Evolutionary conservation across 2,888 invertebrate species (phyloP).

Genomic region (Phyllotreta striolata): DNA sequence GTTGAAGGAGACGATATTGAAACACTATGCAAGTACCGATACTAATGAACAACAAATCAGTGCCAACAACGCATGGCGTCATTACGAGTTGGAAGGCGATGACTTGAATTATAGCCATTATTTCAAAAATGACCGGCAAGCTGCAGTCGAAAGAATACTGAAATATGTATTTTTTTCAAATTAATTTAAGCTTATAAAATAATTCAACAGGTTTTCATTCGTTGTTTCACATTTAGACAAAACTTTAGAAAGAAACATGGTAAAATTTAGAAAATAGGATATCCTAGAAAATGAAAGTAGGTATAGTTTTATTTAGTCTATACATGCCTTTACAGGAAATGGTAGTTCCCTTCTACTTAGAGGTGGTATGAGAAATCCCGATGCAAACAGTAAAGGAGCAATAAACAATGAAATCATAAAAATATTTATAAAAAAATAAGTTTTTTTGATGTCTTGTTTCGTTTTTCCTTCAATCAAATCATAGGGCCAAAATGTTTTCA

Average conservation of each 20-base stretch:
- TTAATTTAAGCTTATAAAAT: neutral
- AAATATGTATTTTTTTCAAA: neutral
- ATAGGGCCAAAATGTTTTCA: slow-evolving; percentile 10
- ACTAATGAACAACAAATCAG: slow-evolving; percentile 2
- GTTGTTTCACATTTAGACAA: no score
- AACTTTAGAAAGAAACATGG: no score
- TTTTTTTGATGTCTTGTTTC: neutral
- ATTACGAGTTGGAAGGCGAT: neutral
- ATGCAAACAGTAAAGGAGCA: neutral
- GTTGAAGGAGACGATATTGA: slow-evolving; percentile 6
- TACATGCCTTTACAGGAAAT: slow-evolving; percentile 8
- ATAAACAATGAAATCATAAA: neutral
- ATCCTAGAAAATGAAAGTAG: no score
- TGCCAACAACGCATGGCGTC: neutral
- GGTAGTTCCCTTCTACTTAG: neutral
- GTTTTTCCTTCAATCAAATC: slow-evolving; percentile 5
- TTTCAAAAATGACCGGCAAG: neutral
- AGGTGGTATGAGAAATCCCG: slow-evolving; percentile 3
- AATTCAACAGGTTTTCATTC: no score
- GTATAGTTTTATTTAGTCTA: no score
- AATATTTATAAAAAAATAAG: neutral
- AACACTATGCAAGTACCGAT: neutral
- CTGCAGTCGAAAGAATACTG: slow-evolving; percentile 6
- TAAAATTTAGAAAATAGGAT: no score
- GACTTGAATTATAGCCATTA: neutral